These are phyloP conservation scores for Solea solea DNA, from an alignment of 2,113 vertebrate species.

Conservation along the genomic window DNA sequence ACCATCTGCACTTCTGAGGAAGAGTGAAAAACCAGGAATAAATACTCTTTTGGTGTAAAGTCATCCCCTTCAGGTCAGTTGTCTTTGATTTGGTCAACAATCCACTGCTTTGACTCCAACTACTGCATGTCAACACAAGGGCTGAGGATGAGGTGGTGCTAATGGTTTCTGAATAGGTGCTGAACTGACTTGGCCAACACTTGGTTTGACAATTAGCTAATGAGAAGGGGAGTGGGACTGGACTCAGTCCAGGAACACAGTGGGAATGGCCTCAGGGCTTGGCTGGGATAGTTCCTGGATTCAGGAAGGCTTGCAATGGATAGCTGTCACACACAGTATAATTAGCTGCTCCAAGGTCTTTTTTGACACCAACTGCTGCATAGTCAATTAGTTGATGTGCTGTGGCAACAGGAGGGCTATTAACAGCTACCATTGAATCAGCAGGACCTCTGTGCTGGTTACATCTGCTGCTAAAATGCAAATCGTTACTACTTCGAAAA, in stretches of 20 bases:
- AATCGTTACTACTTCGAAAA: constrained; percentile 3
- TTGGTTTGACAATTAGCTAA: constrained; percentile 57
- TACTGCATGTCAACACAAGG: constrained; percentile 28
- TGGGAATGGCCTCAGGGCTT: constrained; percentile 49
- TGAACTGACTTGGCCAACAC: constrained; percentile 24
- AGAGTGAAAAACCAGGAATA: constrained; percentile 85
- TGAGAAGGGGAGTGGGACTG: constrained; percentile 28
- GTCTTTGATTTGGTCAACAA: constrained; percentile 35
- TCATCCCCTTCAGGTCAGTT: constrained; percentile 49
- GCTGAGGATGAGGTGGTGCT: neutral
- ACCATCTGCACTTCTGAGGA: constrained; percentile 81
- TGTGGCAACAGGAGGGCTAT: constrained; percentile 67
- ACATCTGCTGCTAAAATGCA: constrained; percentile 32
- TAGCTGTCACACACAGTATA: constrained; percentile 64
- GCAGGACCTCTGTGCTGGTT: constrained; percentile 33
- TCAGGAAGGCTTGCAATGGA: constrained; percentile 55
- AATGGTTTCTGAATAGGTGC: constrained; percentile 36
- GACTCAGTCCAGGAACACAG: constrained; percentile 31
- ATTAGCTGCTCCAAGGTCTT: constrained; percentile 59
- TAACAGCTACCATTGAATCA: constrained; percentile 66
- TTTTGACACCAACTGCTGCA: constrained; percentile 64
- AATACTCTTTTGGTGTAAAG: constrained; percentile 84
- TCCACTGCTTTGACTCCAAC: neutral
- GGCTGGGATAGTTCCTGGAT: constrained; percentile 44
- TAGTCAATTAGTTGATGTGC: constrained; percentile 67